Percentiles rank a stretch among this genome's conserved stretches.
Conservation (phyloP, 1,140 invertebrate genomes). For the Cyclina sinensis region DNA sequence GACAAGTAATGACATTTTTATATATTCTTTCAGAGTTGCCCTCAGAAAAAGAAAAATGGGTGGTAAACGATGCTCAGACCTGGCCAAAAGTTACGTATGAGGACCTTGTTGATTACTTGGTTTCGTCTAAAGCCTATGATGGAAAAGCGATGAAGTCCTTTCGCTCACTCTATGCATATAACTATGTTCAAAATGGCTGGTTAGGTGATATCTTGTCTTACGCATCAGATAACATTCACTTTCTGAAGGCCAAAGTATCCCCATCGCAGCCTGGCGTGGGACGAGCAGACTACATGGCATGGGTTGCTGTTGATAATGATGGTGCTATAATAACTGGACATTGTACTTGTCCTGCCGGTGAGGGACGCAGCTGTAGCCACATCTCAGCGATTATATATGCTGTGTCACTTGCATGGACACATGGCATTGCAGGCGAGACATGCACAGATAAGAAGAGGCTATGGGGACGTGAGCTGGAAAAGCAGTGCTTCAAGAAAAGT, state of each 20-base stretch:
- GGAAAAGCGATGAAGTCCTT: constrained; percentile 46
- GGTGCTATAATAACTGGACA: constrained; percentile 50
- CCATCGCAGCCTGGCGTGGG: constrained; percentile 40
- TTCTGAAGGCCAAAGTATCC: constrained; percentile 32
- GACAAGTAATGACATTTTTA: too few relatives aligned
- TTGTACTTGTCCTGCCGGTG: constrained; percentile 36
- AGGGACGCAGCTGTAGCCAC: constrained; percentile 63
- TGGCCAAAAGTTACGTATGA: constrained; percentile 50
- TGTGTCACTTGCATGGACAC: constrained; percentile 4
- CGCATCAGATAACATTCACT: neutral
- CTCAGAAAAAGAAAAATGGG: constrained; percentile 3
- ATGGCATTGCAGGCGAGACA: constrained; percentile 11
- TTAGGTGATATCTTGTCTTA: neutral
- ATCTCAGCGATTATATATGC: constrained; percentile 67
- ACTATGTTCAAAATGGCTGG: constrained; percentile 48
- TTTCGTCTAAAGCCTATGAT: constrained; percentile 19
- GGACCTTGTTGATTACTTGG: constrained; percentile 39
- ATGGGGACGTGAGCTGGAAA: neutral
- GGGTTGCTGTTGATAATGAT: constrained; percentile 4
- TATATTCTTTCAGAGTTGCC: constrained; percentile 32
- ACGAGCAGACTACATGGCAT: constrained; percentile 11
- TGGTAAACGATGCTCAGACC: neutral
- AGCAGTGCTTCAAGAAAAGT: neutral
- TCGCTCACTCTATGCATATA: constrained; percentile 36
- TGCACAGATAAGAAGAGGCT: neutral